Base-by-base conservation (phyloP, 1,140 invertebrate genomes). In the Homalodisca vitripennis region DNA sequence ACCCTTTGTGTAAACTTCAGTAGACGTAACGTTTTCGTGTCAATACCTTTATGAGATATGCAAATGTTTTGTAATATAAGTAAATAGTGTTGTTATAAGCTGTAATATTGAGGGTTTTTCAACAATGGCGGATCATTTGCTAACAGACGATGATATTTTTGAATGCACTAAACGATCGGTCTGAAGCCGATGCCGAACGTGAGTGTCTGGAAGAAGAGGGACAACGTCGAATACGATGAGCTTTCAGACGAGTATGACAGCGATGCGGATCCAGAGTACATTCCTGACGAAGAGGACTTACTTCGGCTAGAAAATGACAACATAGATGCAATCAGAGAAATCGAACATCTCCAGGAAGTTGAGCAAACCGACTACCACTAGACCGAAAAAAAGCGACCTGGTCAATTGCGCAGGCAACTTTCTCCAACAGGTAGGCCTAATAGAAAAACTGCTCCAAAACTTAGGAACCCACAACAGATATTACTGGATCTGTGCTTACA, bases 351-450 rank as follows among this genome's bases (percentile, higher is more conserved):
- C 12, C 24, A 62, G 57, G 30, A 62, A 31, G 22, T 6, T 29
- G 30, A 27, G 24, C 32, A n/a, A 67, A 62, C 57, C 57, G 48
- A 27, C 65, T 47, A 67, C 14, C 32, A 67, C 14, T 51, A 67
- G 17, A 67, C 32, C n/a, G n/a, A 67, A 67, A 29, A 46, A 65
- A 65, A 65, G 31, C 27, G 29, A 65, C 63, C 27, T 31, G 31
- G 41, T 46, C 31, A 26, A 22, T 30, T 34, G 20, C 63, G 22
- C 26, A 32, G 41, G 32, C 31, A 63, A 63, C n/a, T n/a, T n/a
- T 29, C 32, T 41, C 31, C 63, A 46, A 48, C 22, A 62, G 57
- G 57, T n/a, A n/a, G n/a, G n/a, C n/a, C n/a, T 14, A 31, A 29
- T 27, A 27, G 30, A 30, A 3, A 62, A 62, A 62, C 24, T 12